Evolutionary conservation across 35 echinoderm and acorn worm species (phyloP).

Genomic region (Heliocidaris tuberculata): DNA sequence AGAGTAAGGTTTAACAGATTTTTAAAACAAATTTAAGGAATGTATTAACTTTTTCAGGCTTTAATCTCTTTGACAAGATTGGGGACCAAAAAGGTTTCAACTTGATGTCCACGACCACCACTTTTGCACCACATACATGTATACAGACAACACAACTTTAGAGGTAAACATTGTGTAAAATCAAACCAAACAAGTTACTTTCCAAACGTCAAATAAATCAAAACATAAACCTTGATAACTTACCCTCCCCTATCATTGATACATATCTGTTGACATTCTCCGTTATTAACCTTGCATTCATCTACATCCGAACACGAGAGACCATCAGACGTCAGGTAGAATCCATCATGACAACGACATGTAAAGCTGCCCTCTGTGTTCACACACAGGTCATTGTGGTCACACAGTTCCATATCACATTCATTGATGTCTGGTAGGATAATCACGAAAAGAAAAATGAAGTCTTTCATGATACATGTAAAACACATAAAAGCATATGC

Average conservation of each 20-base stretch:
- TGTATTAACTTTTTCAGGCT: too few relatives aligned
- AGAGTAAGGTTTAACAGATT: too few relatives aligned
- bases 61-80: too few relatives aligned
- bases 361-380: conserved; percentile 81
- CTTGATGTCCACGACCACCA: too few relatives aligned
- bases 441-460: background rate
- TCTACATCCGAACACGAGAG: conserved; percentile 91
- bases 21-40: too few relatives aligned
- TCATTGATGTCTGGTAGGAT: conserved; percentile 67
- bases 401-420: conserved; percentile 75
- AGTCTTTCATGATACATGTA: background rate
- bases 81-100: too few relatives aligned
- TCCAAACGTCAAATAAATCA: too few relatives aligned
- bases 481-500: background rate
- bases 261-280: conserved; percentile 88
- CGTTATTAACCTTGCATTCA: conserved; percentile 87
- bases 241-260: conserved; percentile 97
- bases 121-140: too few relatives aligned
- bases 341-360: conserved; percentile 81
- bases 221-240: background rate
- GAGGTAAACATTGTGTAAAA: too few relatives aligned
- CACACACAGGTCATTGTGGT: conserved; percentile 84
- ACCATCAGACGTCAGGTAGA: conserved; percentile 80
- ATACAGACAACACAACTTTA: too few relatives aligned
- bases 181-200: too few relatives aligned